Base-by-base conservation (phyloP, 2,797 vertebrate species). In the Sternarchorhynchus goeldii region DNA sequence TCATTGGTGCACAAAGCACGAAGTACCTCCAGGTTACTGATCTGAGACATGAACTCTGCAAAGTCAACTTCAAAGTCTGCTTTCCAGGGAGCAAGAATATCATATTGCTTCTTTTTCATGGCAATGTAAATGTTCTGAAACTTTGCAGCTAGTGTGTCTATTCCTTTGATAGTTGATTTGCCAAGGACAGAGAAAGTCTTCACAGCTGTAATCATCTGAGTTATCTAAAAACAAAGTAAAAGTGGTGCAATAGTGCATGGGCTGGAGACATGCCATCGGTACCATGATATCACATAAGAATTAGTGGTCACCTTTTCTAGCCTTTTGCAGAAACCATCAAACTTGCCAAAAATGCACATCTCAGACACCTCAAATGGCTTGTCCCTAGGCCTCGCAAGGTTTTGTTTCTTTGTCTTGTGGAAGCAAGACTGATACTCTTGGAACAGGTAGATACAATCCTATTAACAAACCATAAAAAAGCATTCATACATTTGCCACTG, bases 381-480 rank as follows among this genome's bases (percentile, higher is more conserved):
- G 80, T 92, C 90, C 74, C 89, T 90, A 53, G 74, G 81, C 36
- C 81, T 88, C 72, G 91, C 87, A 68, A 83, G 81, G 85, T 88
- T 89, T 77, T 91, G 86, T 81, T 89, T 86, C 71, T 88, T 93
- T 80, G 89, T 88, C 88, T 93, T 91, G 25, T 83, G 88, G 87
- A 96, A 94, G 84, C 90, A 93, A 81, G 91, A 84, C 84, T 92
- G 91, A 86, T 95, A 96, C 50, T 94, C 91, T 82, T 92, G 90
- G 85, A 94, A 91, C 1, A 95, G 88, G 77, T 81, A 82, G 16
- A 87, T 87, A 72, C 94, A 95, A 18, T 93, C 91, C 95, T 72
- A 41, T 58, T 53, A 20, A 55, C n/a, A 57, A 45, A 45, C 2
- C 41, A 45, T 6, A n/a, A 71, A 36, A 14, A 36, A 36, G 6